phyloP scores from a whole-genome alignment of 2,797 vertebrate genomes.

The Serranus cabrilla region DNA sequence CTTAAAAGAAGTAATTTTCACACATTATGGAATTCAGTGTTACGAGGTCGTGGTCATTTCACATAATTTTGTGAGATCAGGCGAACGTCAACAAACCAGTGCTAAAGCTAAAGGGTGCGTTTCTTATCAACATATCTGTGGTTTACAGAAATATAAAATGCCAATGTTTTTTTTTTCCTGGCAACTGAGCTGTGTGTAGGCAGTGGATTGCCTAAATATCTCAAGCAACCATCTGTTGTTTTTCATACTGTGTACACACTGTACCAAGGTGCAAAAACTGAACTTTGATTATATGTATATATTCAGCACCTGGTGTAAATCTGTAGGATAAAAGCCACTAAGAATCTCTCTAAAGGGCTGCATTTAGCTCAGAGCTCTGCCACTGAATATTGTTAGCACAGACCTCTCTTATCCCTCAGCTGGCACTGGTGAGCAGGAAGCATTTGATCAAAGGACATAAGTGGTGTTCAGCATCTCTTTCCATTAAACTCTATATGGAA shows the following conservation, averaged over 20 bases:
- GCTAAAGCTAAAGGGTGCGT: no score
- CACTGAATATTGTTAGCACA: conserved; percentile 11
- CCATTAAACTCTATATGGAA: conserved; percentile 37
- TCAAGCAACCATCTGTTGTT: conserved; percentile 6
- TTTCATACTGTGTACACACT: background rate
- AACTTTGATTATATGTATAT: conserved; percentile 20
- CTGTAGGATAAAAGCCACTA: conserved; percentile 21
- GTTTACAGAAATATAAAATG: no score
- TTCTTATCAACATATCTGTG: no score
- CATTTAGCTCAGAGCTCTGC: conserved; percentile 13
- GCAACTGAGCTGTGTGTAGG: background rate
- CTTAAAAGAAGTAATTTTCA: no score
- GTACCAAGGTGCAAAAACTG: background rate
- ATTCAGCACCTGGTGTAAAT: conserved; percentile 26
- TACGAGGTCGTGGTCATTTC: no score
- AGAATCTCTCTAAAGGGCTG: conserved; percentile 18
- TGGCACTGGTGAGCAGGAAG: conserved; percentile 25
- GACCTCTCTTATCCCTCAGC: conserved; percentile 9
- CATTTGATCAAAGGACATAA: conserved; percentile 46
- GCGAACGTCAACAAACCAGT: no score
- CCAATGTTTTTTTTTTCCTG: no score
- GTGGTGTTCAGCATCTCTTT: conserved; percentile 40
- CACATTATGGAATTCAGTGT: no score
- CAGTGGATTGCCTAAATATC: background rate
- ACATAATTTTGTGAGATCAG: no score